These are phyloP conservation scores for Telmatochromis sp. DNA, from an alignment of 2,113 vertebrate species.

Conservation along the genomic window DNA sequence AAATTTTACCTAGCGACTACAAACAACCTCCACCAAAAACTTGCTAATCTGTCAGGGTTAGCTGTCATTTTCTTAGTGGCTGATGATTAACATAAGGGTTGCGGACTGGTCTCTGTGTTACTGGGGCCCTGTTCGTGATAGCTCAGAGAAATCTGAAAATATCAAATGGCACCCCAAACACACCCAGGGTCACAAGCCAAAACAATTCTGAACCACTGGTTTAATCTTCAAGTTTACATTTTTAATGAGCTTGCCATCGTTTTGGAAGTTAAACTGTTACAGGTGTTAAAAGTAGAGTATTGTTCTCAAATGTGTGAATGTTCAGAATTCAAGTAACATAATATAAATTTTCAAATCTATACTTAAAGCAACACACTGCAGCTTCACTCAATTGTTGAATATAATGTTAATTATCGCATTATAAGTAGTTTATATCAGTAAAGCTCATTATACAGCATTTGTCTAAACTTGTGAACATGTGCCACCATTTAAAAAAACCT, in stretches of 20 bases:
- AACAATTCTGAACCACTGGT: background rate
- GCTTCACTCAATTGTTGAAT: background rate
- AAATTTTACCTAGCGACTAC: background rate
- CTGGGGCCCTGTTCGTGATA: background rate
- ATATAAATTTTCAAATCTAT: background rate
- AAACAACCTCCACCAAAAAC: background rate
- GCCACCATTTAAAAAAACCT: background rate
- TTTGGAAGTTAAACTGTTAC: background rate
- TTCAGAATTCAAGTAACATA: background rate
- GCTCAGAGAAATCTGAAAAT: background rate
- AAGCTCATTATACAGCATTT: background rate
- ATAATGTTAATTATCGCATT: background rate
- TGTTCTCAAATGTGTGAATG: background rate
- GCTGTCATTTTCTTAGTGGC: background rate
- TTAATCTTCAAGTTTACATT: background rate
- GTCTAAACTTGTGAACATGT: background rate
- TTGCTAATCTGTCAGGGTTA: background rate
- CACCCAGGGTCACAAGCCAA: background rate
- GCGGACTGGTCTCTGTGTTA: rapidly evolving
- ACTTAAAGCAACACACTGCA: background rate
- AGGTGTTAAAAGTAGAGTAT: background rate
- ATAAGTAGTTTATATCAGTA: background rate
- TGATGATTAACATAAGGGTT: background rate
- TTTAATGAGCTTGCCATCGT: background rate
- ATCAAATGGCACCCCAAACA: background rate